A percentile compares a stretch with the other conserved stretches of the same genome.
Conservation (phyloP, 2,113 vertebrate genomes). For the Cacatua alba region DNA sequence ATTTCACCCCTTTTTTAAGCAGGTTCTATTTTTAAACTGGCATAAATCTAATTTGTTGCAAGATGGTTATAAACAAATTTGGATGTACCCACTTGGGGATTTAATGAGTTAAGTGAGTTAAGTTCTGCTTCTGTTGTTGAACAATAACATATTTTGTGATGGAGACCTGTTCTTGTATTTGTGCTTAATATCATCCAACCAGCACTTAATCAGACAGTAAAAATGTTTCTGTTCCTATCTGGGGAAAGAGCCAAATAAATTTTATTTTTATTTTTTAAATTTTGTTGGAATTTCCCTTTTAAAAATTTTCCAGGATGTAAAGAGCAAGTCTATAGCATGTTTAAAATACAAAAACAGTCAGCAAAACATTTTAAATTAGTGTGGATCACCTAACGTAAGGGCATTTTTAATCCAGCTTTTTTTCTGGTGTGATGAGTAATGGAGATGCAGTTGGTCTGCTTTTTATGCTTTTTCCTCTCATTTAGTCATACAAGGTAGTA, state of each 20-base stretch:
- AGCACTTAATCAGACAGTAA: background rate
- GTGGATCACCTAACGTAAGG: background rate
- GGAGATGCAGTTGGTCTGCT: background rate
- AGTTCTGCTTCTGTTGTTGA: slow-evolving; percentile 23
- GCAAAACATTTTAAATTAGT: background rate
- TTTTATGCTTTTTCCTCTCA: background rate
- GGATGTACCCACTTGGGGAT: background rate
- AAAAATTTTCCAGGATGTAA: background rate
- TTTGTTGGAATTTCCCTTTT: background rate
- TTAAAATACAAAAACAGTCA: background rate
- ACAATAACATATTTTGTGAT: background rate
- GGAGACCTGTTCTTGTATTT: background rate
- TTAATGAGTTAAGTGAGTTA: slow-evolving; percentile 2
- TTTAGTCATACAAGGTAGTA: background rate
- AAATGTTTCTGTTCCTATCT: slow-evolving; percentile 25
- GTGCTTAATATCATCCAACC: background rate
- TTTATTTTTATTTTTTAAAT: background rate
- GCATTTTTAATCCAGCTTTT: background rate
- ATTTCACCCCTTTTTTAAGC: slow-evolving; percentile 23
- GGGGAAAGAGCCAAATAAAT: background rate
- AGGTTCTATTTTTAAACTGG: slow-evolving; percentile 46
- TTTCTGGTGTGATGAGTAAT: background rate
- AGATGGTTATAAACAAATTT: slow-evolving; percentile 5
- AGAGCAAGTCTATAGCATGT: background rate
- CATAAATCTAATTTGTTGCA: background rate